Conservation (phyloP, 37 sponge, comb jelly and placozoan species). For the Ianthella basta region DNA sequence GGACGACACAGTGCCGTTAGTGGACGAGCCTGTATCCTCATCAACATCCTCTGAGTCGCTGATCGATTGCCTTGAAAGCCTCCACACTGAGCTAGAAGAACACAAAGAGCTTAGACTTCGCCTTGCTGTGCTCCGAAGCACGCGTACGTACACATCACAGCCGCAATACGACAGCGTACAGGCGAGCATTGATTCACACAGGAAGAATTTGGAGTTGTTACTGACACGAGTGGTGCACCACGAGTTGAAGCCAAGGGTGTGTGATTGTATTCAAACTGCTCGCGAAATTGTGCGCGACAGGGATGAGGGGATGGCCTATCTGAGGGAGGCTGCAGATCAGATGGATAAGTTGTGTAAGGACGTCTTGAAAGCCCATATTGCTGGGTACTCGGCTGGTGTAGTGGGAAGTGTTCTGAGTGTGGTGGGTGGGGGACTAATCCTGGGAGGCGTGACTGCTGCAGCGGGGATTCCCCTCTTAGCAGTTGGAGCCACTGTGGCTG, state of each 20-base stretch:
- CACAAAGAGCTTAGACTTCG: too few relatives aligned
- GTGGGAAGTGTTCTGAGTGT: neutral
- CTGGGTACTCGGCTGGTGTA: neutral
- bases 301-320: neutral
- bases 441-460: slow-evolving; percentile 18
- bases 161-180: too few relatives aligned
- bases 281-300: neutral
- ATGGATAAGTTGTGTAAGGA: neutral
- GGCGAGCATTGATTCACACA: too few relatives aligned
- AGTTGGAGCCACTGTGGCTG: neutral
- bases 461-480: neutral
- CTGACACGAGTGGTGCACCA: neutral
- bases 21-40: too few relatives aligned
- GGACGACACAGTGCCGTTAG: too few relatives aligned
- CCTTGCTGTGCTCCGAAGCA: too few relatives aligned
- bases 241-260: neutral
- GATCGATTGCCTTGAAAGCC: too few relatives aligned
- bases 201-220: too few relatives aligned
- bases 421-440: neutral
- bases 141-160: too few relatives aligned
- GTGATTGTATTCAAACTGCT: neutral
- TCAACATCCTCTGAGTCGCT: too few relatives aligned
- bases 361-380: slow-evolving; percentile 3
- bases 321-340: slow-evolving; percentile 18
- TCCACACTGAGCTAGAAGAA: too few relatives aligned